Percentiles rank a stretch among this genome's conserved stretches.
phyloP scores from a whole-genome alignment of 2,113 vertebrate genomes.

The Gymnogyps californianus region DNA sequence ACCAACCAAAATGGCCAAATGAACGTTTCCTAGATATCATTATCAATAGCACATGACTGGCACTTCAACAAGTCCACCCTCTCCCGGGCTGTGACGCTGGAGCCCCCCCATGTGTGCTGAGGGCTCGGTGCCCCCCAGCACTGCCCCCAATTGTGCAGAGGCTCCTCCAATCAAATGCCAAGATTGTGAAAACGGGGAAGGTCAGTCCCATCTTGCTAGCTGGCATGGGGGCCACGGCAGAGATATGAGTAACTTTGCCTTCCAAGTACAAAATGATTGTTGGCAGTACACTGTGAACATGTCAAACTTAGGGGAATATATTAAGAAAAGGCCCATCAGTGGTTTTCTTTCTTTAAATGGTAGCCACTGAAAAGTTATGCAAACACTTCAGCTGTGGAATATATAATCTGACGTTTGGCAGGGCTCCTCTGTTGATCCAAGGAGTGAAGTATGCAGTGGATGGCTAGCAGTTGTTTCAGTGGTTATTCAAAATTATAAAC shows the following conservation, averaged over 20 bases:
- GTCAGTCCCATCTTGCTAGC: slow-evolving; percentile 32
- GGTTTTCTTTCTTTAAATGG: slow-evolving; percentile 75
- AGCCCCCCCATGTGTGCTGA: neutral
- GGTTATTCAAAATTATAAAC: slow-evolving; percentile 41
- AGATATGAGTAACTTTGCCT: slow-evolving; percentile 29
- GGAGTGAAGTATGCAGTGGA: slow-evolving; percentile 48
- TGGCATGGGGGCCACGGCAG: neutral
- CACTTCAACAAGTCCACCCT: slow-evolving; percentile 1
- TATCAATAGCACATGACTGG: neutral
- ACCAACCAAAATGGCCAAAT: neutral
- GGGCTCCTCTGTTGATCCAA: slow-evolving; percentile 63
- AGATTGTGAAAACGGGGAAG: slow-evolving; percentile 3
- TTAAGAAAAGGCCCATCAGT: slow-evolving; percentile 52
- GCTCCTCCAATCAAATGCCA: neutral
- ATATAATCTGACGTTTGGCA: slow-evolving; percentile 69
- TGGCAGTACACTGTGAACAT: slow-evolving; percentile 76
- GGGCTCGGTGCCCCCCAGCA: neutral
- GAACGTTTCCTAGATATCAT: neutral
- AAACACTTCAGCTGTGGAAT: slow-evolving; percentile 73
- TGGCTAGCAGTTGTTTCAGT: slow-evolving; percentile 40
- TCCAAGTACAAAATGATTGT: slow-evolving; percentile 68
- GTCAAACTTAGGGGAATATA: slow-evolving; percentile 57
- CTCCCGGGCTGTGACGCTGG: neutral
- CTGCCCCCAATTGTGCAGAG: neutral
- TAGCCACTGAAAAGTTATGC: slow-evolving; percentile 71